These are phyloP conservation scores for Drosophila guanche DNA, from an alignment of 1,140 invertebrate species.

Conservation along the genomic window DNA sequence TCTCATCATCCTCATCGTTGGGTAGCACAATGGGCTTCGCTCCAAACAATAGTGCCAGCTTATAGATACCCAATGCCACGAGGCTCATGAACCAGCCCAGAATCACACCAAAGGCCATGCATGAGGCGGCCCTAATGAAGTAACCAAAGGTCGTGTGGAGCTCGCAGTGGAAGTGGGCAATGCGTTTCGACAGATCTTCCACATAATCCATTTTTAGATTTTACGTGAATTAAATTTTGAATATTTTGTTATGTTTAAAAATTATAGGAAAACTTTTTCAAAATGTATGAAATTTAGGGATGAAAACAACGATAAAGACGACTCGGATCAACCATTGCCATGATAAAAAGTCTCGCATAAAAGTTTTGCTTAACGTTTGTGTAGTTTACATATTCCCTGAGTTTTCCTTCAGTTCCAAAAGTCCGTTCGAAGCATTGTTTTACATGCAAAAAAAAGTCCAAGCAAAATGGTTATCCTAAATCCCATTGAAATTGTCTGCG, in stretches of 20 bases:
- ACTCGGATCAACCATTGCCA: no score
- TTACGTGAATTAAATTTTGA: slow-evolving; percentile 3
- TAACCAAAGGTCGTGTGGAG: slow-evolving; percentile 52
- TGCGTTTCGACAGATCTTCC: slow-evolving; percentile 48
- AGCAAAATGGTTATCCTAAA: slow-evolving; percentile 43
- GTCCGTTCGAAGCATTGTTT: no score
- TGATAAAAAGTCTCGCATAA: no score
- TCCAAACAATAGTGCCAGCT: slow-evolving; percentile 31
- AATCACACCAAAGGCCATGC: slow-evolving; percentile 57
- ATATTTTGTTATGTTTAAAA: no score
- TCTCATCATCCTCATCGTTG: slow-evolving; percentile 40
- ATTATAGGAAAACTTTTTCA: neutral
- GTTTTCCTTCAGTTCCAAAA: neutral
- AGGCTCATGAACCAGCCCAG: slow-evolving; percentile 62
- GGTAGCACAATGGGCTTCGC: slow-evolving; percentile 5
- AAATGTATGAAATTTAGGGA: neutral
- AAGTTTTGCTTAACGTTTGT: no score
- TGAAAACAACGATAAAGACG: no score
- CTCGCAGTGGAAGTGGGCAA: slow-evolving; percentile 43
- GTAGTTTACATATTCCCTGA: no score
- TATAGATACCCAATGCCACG: slow-evolving; percentile 44
- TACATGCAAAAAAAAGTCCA: neutral
- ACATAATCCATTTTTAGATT: slow-evolving; percentile 41
- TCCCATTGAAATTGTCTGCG: slow-evolving; percentile 52
- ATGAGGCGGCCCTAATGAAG: slow-evolving; percentile 53